These are phyloP conservation scores for Bothrops jararaca DNA, from an alignment of 2,113 vertebrate genomes.

Conservation along the genomic window DNA sequence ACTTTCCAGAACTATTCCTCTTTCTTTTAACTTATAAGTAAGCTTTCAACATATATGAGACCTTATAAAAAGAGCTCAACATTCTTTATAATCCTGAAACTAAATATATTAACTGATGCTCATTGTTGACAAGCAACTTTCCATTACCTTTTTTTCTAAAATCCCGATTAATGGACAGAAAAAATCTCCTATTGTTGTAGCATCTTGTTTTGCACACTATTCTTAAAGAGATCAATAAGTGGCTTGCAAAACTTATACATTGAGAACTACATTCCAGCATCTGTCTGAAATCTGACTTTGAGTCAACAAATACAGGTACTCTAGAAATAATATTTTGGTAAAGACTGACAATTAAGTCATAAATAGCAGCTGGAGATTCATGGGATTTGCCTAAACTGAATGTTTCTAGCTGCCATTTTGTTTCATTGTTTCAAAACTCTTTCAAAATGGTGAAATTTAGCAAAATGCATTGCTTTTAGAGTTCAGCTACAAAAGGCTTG, in stretches of 20 bases:
- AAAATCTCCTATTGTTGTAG: constrained; percentile 39
- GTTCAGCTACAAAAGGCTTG: neutral
- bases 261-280: constrained; percentile 44
- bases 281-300: constrained; percentile 60
- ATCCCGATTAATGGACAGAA: constrained; percentile 44
- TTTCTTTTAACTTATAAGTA: constrained; percentile 22
- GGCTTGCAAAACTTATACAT: constrained; percentile 25
- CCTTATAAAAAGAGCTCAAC: constrained; percentile 41
- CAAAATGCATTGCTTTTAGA: neutral
- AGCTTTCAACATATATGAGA: constrained; percentile 56
- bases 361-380: constrained; percentile 50
- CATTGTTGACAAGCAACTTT: constrained; percentile 43
- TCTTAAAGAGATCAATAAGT: constrained; percentile 54
- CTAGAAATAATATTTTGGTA: constrained; percentile 41
- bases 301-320: constrained; percentile 57
- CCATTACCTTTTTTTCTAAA: constrained; percentile 48
- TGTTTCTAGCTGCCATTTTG: constrained; percentile 55
- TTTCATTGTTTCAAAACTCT: constrained; percentile 36
- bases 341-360: constrained; percentile 48
- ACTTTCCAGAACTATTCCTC: constrained; percentile 46
- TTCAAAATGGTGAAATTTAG: constrained; percentile 49
- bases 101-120: constrained; percentile 36
- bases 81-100: constrained; percentile 50
- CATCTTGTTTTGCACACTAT: constrained; percentile 40
- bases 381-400: constrained; percentile 51